Evolutionary conservation across 2,797 vertebrate genomes (phyloP).

Genomic region (Rachycentron canadum): DNA sequence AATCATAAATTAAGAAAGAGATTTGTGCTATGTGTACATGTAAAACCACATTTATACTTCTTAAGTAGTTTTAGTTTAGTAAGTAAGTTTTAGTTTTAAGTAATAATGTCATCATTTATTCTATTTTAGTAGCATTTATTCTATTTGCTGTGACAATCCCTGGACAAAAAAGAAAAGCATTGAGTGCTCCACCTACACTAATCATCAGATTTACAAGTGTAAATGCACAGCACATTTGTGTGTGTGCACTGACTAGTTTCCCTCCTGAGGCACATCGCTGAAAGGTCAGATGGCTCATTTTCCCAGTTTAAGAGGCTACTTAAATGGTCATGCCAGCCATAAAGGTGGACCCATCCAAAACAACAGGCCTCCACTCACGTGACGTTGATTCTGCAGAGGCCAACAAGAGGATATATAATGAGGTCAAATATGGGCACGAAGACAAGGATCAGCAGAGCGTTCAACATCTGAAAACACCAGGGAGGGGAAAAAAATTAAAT

Average conservation of each 20-base stretch:
- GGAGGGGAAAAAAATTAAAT: slow-evolving; percentile 1
- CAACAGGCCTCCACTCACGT: slow-evolving; percentile 87
- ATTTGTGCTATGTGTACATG: neutral
- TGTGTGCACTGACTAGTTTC: neutral
- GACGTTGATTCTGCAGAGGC: slow-evolving; percentile 90
- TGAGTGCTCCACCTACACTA: neutral
- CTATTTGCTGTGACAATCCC: neutral
- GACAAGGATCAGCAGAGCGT: slow-evolving; percentile 93
- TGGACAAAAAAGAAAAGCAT: neutral
- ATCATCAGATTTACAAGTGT: neutral
- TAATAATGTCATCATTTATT: neutral
- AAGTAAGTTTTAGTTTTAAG: too few species aligned
- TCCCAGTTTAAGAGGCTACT: slow-evolving; percentile 26
- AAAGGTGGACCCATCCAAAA: slow-evolving; percentile 27
- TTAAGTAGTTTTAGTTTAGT: neutral
- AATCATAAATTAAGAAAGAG: neutral
- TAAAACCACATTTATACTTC: neutral
- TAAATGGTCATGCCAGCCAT: slow-evolving; percentile 16
- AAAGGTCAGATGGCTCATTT: slow-evolving; percentile 11
- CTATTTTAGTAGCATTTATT: neutral
- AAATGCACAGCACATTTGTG: neutral
- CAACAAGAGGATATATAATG: slow-evolving; percentile 91
- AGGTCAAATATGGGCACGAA: slow-evolving; percentile 96
- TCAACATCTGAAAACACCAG: slow-evolving; percentile 89
- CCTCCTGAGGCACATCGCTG: neutral